phyloP scores from a whole-genome alignment of 2,113 vertebrate genomes.

The Peromyscus leucopus region DNA sequence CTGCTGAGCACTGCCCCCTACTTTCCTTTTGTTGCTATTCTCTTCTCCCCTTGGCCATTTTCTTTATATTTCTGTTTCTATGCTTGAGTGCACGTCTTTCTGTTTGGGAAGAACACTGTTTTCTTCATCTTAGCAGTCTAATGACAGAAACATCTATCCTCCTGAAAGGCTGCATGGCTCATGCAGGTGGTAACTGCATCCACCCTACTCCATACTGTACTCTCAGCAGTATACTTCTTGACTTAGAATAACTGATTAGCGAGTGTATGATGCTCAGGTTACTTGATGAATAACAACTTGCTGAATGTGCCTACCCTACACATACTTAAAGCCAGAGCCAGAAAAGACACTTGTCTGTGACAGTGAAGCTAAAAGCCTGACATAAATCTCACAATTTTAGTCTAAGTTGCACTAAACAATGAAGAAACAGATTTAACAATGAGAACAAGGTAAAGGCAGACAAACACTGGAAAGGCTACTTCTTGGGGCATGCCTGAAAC shows the following conservation, averaged over 20 bases:
- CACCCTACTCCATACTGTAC: neutral
- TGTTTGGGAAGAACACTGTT: neutral
- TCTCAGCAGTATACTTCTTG: neutral
- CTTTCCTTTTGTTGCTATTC: neutral
- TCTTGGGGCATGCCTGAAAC: neutral
- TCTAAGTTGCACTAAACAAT: neutral
- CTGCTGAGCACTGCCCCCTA: rapidly evolving
- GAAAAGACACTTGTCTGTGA: neutral
- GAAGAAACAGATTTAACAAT: neutral
- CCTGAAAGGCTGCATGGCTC: neutral
- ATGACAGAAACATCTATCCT: neutral
- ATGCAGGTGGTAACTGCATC: neutral
- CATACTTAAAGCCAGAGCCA: neutral
- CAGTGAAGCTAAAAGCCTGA: neutral
- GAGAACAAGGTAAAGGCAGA: neutral
- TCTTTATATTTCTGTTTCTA: neutral
- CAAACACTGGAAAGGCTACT: neutral
- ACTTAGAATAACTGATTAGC: neutral
- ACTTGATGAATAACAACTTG: neutral
- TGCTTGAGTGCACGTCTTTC: neutral
- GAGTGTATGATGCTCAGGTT: neutral
- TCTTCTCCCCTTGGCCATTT: neutral
- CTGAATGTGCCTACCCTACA: neutral
- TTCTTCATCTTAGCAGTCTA: neutral
- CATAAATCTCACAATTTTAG: neutral